A percentile compares a stretch with the other conserved stretches of the same genome.
Evolutionary conservation across 2,113 vertebrate species (phyloP).

Genomic region (Syngnathoides biaculeatus): DNA sequence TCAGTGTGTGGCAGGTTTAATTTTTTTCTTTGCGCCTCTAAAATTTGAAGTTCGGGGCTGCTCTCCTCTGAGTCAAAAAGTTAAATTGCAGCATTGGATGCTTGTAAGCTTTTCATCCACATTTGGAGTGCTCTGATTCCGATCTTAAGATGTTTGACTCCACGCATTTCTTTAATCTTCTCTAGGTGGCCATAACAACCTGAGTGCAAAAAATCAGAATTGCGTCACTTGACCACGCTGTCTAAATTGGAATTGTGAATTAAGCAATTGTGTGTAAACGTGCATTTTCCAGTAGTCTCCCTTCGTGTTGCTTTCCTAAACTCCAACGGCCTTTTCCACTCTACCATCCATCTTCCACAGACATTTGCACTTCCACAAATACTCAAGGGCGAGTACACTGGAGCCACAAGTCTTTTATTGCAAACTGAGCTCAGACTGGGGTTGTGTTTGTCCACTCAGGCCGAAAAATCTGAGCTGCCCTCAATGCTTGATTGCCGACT

Average conservation of each 20-base stretch:
- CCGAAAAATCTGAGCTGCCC: conserved; percentile 52
- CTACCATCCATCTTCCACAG: conserved; percentile 4
- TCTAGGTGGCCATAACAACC: no score
- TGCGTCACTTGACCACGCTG: no score
- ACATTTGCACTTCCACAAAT: conserved; percentile 1
- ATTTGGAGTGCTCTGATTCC: neutral
- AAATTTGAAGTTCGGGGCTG: no score
- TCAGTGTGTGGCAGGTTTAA: no score
- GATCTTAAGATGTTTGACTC: neutral
- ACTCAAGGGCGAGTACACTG: conserved; percentile 16
- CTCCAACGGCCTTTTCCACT: neutral
- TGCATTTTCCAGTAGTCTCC: neutral
- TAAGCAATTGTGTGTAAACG: neutral
- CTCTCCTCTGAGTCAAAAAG: no score
- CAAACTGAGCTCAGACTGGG: conserved; percentile 53
- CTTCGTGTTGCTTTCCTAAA: conserved; percentile 8
- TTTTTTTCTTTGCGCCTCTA: no score
- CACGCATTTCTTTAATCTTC: no score
- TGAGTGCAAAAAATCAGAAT: no score
- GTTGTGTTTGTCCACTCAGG: conserved; percentile 63
- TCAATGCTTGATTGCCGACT: conserved; percentile 62
- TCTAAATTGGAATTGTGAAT: neutral
- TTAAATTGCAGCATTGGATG: no score
- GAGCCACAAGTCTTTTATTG: conserved; percentile 29
- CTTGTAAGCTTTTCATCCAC: neutral